Evolutionary conservation across 64 coral and sea anemone genomes (phyloP), one percentile per base, ranked within the genome.

Genomic region (Pocillopora verrucosa): DNA sequence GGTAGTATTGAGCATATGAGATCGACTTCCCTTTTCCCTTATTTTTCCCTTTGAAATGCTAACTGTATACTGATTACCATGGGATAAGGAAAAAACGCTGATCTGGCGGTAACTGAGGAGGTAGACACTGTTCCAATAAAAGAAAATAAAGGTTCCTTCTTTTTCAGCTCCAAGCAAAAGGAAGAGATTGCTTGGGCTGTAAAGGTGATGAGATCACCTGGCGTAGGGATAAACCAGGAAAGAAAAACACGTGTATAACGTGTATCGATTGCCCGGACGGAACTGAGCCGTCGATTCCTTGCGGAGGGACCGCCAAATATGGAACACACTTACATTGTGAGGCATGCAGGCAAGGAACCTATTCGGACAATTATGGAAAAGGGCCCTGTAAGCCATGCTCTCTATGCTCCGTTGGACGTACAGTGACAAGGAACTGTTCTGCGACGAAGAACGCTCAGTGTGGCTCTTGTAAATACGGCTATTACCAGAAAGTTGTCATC

Each of bases 251-350:
- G 30, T 80, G 78, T 24, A 10, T 80, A 16, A 0, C 24, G 9
- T 80, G 78, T 62, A 61, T 61, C 11, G 78, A 80, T 11, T 80
- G 78, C 17, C 78, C 78, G 17, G 78, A 80, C 13, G 78, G 78
- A 80, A 80, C 61, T 58, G 78, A 80, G 17, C 58, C 78, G 58
- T 80, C 78, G 25, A 80, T 80, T 14, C 78, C 58, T 35, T 80
- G 78, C 78, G 78, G 78, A 35, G 36, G 24, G 6, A 59, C 35
- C 16, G 78, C 59, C 12, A 80, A 80, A 61, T 61, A 80, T 80
- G 78, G 78, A 80, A 80, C 78, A 62, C 58, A 80, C 56, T n/a
- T 80, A 24, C 58, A 80, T 25, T 80, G 78, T 63, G 78, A 61
- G n/a, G 25, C 22, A 15, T 80, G 78, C 56, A 34, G 30, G 20